phyloP scores from a whole-genome alignment of 2,888 invertebrate genomes.

The Tetramorium bicarinatum region DNA sequence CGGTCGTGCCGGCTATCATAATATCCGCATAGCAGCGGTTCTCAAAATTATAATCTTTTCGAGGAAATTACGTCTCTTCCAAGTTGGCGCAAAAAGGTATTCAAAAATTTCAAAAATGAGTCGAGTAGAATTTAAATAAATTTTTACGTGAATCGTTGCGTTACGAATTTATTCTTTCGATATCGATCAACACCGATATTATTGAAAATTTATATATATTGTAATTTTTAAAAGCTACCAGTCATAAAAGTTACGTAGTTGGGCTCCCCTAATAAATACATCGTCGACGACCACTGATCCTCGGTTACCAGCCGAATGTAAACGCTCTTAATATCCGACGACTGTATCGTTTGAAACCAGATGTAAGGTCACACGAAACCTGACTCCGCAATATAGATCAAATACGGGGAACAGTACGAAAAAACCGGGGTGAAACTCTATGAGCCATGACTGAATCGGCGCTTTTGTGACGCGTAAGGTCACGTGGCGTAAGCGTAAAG shows the following conservation, averaged over 20 bases:
- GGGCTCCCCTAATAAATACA: neutral
- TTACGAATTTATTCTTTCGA: neutral
- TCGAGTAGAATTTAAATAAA: neutral
- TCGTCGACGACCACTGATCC: conserved; percentile 26
- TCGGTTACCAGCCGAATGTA: conserved; percentile 47
- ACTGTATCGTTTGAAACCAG: conserved; percentile 69
- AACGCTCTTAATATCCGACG: conserved; percentile 61
- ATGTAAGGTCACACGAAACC: conserved; percentile 72
- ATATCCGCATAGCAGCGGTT: conserved; percentile 64
- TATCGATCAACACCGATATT: neutral
- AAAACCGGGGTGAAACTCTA: conserved; percentile 64
- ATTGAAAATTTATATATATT: neutral
- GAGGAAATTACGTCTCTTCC: neutral
- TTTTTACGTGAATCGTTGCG: neutral
- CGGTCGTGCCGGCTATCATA: conserved; percentile 57
- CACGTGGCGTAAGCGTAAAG: conserved; percentile 51
- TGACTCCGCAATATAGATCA: conserved; percentile 68
- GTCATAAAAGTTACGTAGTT: neutral
- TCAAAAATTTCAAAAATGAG: neutral
- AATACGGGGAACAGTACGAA: conserved; percentile 34
- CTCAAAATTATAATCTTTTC: conserved; percentile 38
- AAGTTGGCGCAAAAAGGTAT: neutral
- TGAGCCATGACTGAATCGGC: conserved; percentile 70
- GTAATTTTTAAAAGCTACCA: neutral
- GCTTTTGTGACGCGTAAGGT: conserved; percentile 51